Evolutionary conservation across 2,797 vertebrate species (phyloP), one percentile per base, ranked within the genome.

Genomic region (Erithacus rubecula): DNA sequence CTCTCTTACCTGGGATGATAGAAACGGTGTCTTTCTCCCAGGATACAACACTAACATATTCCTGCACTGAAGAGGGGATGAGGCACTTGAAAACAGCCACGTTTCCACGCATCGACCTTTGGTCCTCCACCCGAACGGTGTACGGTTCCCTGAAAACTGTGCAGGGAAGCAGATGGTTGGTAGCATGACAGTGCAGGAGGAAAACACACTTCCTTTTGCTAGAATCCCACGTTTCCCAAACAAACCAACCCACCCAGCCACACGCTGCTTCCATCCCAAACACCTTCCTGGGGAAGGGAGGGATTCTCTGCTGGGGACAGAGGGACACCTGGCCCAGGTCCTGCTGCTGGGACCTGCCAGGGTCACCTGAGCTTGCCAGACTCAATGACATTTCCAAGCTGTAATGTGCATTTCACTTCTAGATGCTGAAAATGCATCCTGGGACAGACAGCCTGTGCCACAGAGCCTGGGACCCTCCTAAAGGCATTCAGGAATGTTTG

Each of bases 41-140:
- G 97, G 99, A 99, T 97, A 99, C 99, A 86, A 99, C 99, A 20
- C 99, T 99, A 98, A 99, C 99, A 2, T 99, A 99, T 98, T 99
- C 99, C 98, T 99, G 99, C 98, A 99, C 99, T 36, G 99, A 99
- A 80, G 99, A 98, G 96, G 99, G 99, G 98, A 99, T 99, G 99
- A 99, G 99, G 99, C 99, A 99, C 99, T 99, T 99, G 98, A 99
- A 99, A 90, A 99, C 99, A 80, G 99, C 99, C 96, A 99, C 99
- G 97, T 99, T 99, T 97, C 99, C 99, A 98, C 99, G 99, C 99
- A 99, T 99, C 96, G 99, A 99, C 97, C 99, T 99, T 98, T 99
- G 99, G 98, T 99, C 99, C 91, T 99, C 99, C 99, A 99, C 99
- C 89, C 99, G 98, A 92, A 99, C 99, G 74, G 99, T 99, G 98